Evolutionary conservation across 2,888 invertebrate species (phyloP).

Genomic region (Philereme transversata): DNA sequence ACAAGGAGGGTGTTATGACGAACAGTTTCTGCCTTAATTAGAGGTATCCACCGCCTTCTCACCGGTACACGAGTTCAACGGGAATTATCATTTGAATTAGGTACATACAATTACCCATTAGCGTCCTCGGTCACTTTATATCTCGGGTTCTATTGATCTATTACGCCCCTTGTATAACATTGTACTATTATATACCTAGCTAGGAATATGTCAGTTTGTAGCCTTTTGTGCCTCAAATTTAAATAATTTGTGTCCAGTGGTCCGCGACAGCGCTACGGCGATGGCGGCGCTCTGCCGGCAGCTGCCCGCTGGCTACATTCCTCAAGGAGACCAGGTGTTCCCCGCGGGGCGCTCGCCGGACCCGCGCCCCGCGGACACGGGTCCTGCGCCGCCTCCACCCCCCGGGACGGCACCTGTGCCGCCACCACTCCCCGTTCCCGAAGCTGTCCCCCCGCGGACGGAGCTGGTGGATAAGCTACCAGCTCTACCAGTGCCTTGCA

Average conservation of each 20-base stretch:
- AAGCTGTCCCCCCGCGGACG: conserved; percentile 6
- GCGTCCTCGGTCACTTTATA: too few relatives aligned
- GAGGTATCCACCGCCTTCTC: too few relatives aligned
- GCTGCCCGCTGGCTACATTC: conserved; percentile 43
- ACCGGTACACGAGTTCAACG: too few relatives aligned
- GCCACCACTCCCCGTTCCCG: conserved; percentile 9
- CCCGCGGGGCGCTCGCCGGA: conserved; percentile 51
- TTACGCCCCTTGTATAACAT: too few relatives aligned
- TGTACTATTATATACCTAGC: too few relatives aligned
- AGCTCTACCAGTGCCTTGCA: background rate
- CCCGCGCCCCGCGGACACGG: conserved; percentile 45
- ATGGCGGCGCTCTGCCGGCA: conserved; percentile 70
- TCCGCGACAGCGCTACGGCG: conserved; percentile 70
- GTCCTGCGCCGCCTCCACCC: conserved; percentile 21
- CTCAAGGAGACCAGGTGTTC: conserved; percentile 53
- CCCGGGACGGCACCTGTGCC: conserved; percentile 30
- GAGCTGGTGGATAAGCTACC: conserved; percentile 1
- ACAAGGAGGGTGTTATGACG: too few relatives aligned
- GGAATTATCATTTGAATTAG: too few relatives aligned
- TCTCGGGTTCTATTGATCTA: too few relatives aligned
- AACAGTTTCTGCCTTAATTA: too few relatives aligned
- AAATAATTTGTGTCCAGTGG: conserved; percentile 48
- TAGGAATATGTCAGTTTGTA: too few relatives aligned
- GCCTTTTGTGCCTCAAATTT: too few relatives aligned
- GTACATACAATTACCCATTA: too few relatives aligned